Base-by-base conservation (phyloP, 2,888 invertebrate species). In the Cecidostiba fungosa region DNA sequence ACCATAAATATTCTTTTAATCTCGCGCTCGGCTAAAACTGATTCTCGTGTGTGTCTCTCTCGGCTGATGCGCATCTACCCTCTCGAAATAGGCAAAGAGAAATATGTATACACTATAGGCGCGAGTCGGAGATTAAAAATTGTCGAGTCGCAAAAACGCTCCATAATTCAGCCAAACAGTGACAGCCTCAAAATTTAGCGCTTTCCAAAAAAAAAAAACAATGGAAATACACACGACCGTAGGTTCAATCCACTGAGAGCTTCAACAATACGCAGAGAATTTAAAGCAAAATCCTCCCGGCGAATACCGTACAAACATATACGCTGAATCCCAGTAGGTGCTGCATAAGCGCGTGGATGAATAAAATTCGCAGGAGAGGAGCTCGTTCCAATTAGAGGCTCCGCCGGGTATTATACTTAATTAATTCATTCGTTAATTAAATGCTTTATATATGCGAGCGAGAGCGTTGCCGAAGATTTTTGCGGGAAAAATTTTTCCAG, bases 1-100 rank as follows among this genome's bases (percentile, higher is more conserved):
- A 89, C 90, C 90, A 90, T 91, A 91, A 91, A 91, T 91, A 90
- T 90, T 89, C 91, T 90, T 92, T 91, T 91, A 92, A 92, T 91
- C 91, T 91, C 89, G 88, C 88, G 89, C 43, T 82, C 23, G 59
- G 43, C 43, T 59, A 16, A 29, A 66, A 66, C 26, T 66, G 29
- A 66, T 66, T 66, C 26, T 23, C 66, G 62, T 6, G 8, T 23
- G 2, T 10, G 8, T 59, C 54, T 59, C 74, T 14, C 36, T 1
- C 39, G 43, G 73, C 73, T 72, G 47, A 54, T 23, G 39, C 77
- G 36, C n/a, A 54, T 54, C 54, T 16, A n/a, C n/a, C 12, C 43
- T 43, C 8, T 26, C 16, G 66, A 66, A 66, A 66, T 16, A 29
- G 66, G 14, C 23, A 29, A 66, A 29, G 16, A 66, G 29, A 66